Base-by-base conservation (phyloP, 1,140 invertebrate species). In the Helicoverpa zea region DNA sequence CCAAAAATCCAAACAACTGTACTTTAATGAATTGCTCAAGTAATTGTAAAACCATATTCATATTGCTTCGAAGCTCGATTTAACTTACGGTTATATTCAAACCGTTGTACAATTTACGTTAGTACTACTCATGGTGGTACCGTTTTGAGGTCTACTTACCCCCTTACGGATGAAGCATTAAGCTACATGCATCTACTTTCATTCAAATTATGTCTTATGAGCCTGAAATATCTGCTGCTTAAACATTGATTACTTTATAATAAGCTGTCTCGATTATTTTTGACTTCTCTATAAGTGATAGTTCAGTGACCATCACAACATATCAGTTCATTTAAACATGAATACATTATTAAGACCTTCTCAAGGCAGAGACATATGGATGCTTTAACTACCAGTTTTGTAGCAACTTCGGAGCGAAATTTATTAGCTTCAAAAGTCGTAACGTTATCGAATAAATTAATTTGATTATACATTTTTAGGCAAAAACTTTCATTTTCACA, bases 81-180 rank as follows among this genome's bases (percentile, higher is more conserved):
- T 30, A 70, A 54, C 66, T 70, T 70, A 70, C 66, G 66, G 66
- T 70, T 54, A 70, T 51, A 49, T 54, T 70, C 66, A 70, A 70
- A 70, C 66, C 66, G 66, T 70, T 70, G 66, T 70, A 70, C 66
- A 70, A 70, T 70, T 70, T 70, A 70, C 51, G 66, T 70, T 70
- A 70, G 66, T 54, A 70, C 66, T 29, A 70, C 66, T 70, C 66
- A 70, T 70, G 66, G 47, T 70, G 16, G 47, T 70, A 70, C 66
- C 66, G 66, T 70, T 70, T 52, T 23, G 66, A 70, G 49, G 66
- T 70, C 66, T 54, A 70, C 47, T 70, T 70, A 70, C 66, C 66
- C 66, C 47, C 18, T 70, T 52, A 23, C 12, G 11, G 49, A 54
- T 30, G 23, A 70, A 52, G 66, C 66, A 70, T 70, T 66, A 54